These are phyloP conservation scores for Trypoxylus dichotomus DNA, from an alignment of 1,140 invertebrate species.

Conservation along the genomic window DNA sequence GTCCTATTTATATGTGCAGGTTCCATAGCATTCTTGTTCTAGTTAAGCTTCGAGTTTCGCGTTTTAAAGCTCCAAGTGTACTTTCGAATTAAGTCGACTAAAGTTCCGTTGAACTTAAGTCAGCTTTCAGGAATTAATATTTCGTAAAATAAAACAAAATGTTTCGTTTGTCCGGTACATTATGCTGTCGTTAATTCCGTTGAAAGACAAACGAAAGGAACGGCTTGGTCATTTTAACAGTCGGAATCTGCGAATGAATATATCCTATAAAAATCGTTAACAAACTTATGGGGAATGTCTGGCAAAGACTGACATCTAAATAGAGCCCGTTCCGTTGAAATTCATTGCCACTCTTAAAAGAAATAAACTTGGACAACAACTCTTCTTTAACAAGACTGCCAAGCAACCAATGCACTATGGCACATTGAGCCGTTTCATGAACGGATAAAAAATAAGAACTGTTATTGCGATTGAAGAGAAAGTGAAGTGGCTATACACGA, in stretches of 20 bases:
- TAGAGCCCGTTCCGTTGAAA: background rate
- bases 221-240: background rate
- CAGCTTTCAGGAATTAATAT: background rate
- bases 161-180: background rate
- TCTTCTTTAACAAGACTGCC: slow-evolving; percentile 11
- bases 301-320: slow-evolving; percentile 8
- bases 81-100: too few species aligned
- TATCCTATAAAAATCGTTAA: slow-evolving; percentile 5
- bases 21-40: too few species aligned
- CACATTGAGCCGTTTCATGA: background rate
- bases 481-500: background rate
- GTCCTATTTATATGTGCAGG: too few species aligned
- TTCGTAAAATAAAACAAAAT: background rate
- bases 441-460: slow-evolving; percentile 1
- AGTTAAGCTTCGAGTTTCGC: too few species aligned
- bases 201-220: slow-evolving; percentile 19
- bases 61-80: too few species aligned
- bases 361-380: slow-evolving; percentile 8
- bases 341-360: slow-evolving; percentile 21
- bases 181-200: background rate
- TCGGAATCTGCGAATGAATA: slow-evolving; percentile 11
- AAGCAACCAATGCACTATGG: background rate
- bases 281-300: slow-evolving; percentile 6
- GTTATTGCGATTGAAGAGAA: background rate
- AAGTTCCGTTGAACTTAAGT: too few species aligned